Conservation (phyloP, 2,113 vertebrate species). For the Anseranas semipalmata region DNA sequence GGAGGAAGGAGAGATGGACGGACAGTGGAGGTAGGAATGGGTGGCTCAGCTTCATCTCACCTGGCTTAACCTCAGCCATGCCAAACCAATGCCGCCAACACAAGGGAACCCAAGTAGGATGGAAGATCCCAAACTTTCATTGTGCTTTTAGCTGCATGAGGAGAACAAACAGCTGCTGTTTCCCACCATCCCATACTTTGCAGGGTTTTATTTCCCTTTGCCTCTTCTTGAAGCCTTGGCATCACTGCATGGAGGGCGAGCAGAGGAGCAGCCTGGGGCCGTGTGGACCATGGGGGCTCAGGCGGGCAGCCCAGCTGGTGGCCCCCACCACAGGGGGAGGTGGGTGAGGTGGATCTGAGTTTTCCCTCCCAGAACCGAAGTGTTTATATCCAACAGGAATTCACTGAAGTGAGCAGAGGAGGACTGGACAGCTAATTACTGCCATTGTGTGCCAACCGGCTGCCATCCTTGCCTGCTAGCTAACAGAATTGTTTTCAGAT, state of each 20-base stretch:
- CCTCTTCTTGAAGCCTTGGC: not conserved
- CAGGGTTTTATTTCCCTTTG: not conserved
- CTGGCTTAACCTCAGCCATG: not conserved
- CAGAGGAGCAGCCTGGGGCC: not conserved
- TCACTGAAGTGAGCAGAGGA: not conserved
- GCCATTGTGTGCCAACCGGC: constrained; percentile 33
- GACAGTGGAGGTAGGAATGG: not conserved
- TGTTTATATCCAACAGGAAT: constrained; percentile 16
- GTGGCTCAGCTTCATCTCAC: not conserved
- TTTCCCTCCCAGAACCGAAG: not conserved
- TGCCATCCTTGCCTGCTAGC: constrained; percentile 36
- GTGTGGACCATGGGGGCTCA: not conserved
- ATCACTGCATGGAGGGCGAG: not conserved
- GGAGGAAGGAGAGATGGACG: not conserved
- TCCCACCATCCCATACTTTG: not conserved
- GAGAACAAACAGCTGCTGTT: not conserved
- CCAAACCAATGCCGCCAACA: not conserved
- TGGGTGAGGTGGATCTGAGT: not conserved
- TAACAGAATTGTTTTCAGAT: constrained; percentile 59
- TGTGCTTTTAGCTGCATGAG: not conserved
- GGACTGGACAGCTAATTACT: constrained; percentile 50
- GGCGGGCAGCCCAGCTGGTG: not conserved
- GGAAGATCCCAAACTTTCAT: not conserved
- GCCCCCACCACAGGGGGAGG: not conserved
- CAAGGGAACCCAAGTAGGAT: not conserved